Percentiles rank a stretch among this genome's conserved stretches.
These are phyloP conservation scores for Polydrusus pterygomalis DNA, from an alignment of 2,888 invertebrate genomes.

Conservation along the genomic window DNA sequence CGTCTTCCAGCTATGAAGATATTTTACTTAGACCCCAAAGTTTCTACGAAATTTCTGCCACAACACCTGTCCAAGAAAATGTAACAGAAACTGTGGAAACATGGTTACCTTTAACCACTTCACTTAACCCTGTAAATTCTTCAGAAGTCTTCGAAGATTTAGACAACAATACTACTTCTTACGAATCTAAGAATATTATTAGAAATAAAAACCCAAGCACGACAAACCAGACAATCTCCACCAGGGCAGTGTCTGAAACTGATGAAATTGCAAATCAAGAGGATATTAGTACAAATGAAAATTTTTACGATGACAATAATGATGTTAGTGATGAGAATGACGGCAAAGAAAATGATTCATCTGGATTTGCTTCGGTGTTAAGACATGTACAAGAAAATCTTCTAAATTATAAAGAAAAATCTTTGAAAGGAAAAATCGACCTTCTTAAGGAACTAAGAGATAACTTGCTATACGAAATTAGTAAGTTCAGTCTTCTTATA, in stretches of 20 bases:
- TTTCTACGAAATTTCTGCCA: conserved; percentile 8
- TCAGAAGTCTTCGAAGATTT: neutral
- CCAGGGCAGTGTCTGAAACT: neutral
- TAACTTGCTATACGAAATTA: conserved; percentile 78
- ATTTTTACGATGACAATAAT: neutral
- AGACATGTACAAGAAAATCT: conserved; percentile 66
- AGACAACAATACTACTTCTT: neutral
- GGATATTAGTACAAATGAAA: no score
- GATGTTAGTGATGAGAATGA: conserved; percentile 4
- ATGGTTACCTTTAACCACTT: neutral
- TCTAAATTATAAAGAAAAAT: conserved; percentile 69
- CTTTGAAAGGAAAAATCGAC: conserved; percentile 73
- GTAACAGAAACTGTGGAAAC: neutral
- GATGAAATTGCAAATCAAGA: no score
- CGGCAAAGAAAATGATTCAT: conserved; percentile 20
- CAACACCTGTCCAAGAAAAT: neutral
- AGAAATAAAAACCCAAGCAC: neutral
- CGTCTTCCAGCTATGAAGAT: conserved; percentile 14
- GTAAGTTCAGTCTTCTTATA: conserved; percentile 71
- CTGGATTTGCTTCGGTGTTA: conserved; percentile 61
- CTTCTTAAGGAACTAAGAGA: conserved; percentile 77
- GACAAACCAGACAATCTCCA: neutral
- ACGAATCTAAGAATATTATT: neutral
- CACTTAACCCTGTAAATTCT: neutral
- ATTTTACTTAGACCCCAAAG: conserved; percentile 18